phyloP scores from a whole-genome alignment of 2,888 invertebrate species.

The Monoplex corrugatus region DNA sequence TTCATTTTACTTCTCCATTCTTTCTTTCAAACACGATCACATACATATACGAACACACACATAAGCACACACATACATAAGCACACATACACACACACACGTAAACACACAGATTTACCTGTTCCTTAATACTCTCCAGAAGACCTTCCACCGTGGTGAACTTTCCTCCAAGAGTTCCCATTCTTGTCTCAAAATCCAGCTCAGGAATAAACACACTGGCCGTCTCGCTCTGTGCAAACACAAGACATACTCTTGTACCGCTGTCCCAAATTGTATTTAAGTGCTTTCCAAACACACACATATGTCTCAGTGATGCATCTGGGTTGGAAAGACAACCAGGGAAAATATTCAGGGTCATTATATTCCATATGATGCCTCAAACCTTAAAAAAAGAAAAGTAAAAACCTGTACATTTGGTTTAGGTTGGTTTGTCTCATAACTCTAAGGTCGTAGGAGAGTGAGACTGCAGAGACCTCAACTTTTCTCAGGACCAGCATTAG shows the following conservation, averaged over 20 bases:
- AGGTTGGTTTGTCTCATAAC: too few relatives aligned
- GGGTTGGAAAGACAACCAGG: background rate
- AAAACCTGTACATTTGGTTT: too few relatives aligned
- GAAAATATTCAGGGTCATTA: background rate
- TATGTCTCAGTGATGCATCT: too few relatives aligned
- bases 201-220: slow-evolving; percentile 92
- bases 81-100: background rate
- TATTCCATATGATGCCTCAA: background rate
- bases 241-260: too few relatives aligned
- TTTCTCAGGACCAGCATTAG: too few relatives aligned
- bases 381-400: too few relatives aligned
- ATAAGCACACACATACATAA: background rate
- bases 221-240: slow-evolving; percentile 89
- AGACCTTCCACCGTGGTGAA: slow-evolving; percentile 98
- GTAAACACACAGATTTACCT: slow-evolving; percentile 68
- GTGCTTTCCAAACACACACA: too few relatives aligned
- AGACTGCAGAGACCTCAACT: too few relatives aligned
- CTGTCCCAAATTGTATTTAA: too few relatives aligned
- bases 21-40: background rate
- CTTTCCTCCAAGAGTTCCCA: slow-evolving; percentile 92
- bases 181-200: slow-evolving; percentile 90
- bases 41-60: background rate
- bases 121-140: slow-evolving; percentile 88
- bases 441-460: too few relatives aligned
- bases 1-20: too few relatives aligned